A percentile compares a stretch with the other conserved stretches of the same genome.
Conservation (phyloP, 2,797 vertebrate genomes). For the Eurystomus glaucurus region DNA sequence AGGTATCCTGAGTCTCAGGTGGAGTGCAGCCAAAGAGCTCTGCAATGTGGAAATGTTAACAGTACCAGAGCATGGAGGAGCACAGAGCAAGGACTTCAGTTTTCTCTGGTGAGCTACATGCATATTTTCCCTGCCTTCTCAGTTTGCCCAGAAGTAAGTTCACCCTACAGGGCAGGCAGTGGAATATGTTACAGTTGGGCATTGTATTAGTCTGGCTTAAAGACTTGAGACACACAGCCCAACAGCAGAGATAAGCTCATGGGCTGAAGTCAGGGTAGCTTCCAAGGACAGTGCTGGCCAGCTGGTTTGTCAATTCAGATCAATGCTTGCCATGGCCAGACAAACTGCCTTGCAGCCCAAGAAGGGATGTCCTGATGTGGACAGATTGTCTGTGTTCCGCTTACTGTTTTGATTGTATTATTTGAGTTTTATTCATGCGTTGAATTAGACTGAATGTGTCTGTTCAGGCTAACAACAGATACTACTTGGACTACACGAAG, state of each 20-base stretch:
- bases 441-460: not conserved
- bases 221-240: fast-evolving
- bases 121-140: no score
- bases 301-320: not conserved
- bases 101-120: no score
- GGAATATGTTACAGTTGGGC: not conserved
- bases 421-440: not conserved
- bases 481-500: not conserved
- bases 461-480: not conserved
- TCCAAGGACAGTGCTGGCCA: not conserved
- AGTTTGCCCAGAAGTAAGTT: no score
- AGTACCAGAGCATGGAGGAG: no score
- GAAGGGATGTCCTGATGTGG: not conserved
- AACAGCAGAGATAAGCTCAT: not conserved
- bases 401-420: not conserved
- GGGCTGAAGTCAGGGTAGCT: not conserved
- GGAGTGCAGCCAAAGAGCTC: no score
- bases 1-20: no score
- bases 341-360: not conserved
- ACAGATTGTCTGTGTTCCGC: not conserved
- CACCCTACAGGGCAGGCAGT: not conserved
- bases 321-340: not conserved
- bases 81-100: no score
- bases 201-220: not conserved
- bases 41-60: no score